A percentile compares a stretch with the other conserved stretches of the same genome.
Conservation (phyloP, 2,113 vertebrate species). For the Barnardius zonarius region DNA sequence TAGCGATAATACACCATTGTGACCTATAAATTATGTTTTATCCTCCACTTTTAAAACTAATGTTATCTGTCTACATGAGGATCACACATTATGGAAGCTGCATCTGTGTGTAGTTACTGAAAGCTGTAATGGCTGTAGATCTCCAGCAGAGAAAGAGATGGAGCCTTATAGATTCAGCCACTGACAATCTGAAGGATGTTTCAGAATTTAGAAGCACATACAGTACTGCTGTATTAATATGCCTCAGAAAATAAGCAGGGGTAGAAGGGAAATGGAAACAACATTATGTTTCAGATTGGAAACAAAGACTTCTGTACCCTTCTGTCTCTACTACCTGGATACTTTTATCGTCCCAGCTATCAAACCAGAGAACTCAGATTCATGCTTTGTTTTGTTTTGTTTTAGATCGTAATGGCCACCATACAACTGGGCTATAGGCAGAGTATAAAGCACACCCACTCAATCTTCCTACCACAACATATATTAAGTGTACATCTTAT, state of each 20-base stretch:
- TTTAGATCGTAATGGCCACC: neutral
- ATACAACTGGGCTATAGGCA: neutral
- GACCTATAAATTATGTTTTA: conserved; percentile 45
- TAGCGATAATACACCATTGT: neutral
- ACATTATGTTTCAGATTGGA: neutral
- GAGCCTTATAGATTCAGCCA: neutral
- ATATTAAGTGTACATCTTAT: neutral
- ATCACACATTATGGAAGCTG: conserved; percentile 23
- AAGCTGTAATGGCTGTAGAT: conserved; percentile 38
- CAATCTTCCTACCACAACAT: conserved; percentile 12
- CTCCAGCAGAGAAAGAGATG: neutral
- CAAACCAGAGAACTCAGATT: conserved; percentile 5
- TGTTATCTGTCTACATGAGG: conserved; percentile 12
- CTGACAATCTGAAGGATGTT: neutral
- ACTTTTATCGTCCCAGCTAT: conserved; percentile 16
- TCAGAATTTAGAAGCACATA: neutral
- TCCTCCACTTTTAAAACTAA: neutral
- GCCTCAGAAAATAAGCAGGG: conserved; percentile 6
- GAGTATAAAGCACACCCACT: neutral
- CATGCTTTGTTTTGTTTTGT: neutral
- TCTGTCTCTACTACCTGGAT: neutral
- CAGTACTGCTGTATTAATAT: neutral
- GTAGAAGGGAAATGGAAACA: neutral
- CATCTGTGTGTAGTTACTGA: conserved; percentile 51
- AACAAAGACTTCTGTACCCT: neutral